These are phyloP conservation scores for Virgularia gustaviana DNA, from an alignment of 92 coral and sea anemone genomes.

Conservation along the genomic window DNA sequence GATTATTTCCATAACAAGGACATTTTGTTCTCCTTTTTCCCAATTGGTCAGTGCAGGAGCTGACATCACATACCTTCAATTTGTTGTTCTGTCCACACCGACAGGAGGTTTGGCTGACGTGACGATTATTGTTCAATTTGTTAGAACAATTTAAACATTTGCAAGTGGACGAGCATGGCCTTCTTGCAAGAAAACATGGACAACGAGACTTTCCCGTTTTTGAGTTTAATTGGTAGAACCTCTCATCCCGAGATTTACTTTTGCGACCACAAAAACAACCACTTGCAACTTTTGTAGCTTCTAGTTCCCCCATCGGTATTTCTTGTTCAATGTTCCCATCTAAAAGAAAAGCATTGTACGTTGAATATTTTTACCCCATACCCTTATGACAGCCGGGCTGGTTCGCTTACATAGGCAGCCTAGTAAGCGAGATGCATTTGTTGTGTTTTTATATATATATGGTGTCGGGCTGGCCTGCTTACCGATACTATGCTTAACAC, in stretches of 20 bases:
- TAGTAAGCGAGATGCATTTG: no score
- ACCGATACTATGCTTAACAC: no score
- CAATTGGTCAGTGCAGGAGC: constrained; percentile 21
- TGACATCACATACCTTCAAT: not conserved
- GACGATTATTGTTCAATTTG: not conserved
- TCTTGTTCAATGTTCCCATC: not conserved
- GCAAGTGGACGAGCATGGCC: constrained; percentile 24
- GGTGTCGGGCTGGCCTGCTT: no score
- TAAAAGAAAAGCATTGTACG: not conserved
- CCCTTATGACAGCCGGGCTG: no score
- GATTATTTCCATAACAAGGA: constrained; percentile 16
- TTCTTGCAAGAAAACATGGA: constrained; percentile 29
- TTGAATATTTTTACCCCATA: no score
- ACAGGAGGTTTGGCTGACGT: constrained; percentile 12
- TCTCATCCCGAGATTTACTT: constrained; percentile 1
- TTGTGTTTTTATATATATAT: no score
- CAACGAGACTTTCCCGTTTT: constrained; percentile 13
- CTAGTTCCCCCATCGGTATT: not conserved
- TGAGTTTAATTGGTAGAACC: not conserved
- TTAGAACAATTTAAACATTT: constrained; percentile 43
- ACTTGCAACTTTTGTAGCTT: not conserved
- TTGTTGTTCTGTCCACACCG: constrained; percentile 19
- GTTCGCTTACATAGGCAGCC: no score
- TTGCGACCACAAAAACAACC: constrained; percentile 16
- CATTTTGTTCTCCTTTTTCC: constrained; percentile 44